phyloP scores from a whole-genome alignment of 2,797 vertebrate genomes.

The Trichosurus vulpecula region DNA sequence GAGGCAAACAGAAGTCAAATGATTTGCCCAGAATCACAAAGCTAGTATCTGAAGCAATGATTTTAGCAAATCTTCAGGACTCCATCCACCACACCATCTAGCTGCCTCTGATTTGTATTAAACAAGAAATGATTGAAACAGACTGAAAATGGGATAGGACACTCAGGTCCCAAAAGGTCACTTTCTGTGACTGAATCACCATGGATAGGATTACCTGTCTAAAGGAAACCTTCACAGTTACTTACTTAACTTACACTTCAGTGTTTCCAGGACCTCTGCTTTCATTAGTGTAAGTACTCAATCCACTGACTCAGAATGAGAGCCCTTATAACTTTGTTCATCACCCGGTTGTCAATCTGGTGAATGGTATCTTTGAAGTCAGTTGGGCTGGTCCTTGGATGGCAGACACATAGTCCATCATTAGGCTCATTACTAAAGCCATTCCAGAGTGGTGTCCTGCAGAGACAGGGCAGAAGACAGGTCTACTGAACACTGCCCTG shows the following conservation, averaged over 20 bases:
- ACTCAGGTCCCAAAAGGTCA: background rate
- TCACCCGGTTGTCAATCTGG: no score
- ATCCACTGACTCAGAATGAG: background rate
- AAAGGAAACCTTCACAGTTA: conserved; percentile 6
- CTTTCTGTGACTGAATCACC: conserved; percentile 1
- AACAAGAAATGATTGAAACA: background rate
- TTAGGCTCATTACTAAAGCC: background rate
- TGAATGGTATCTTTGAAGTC: no score
- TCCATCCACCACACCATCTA: background rate
- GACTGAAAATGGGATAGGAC: background rate
- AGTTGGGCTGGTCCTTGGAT: no score
- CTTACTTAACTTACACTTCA: background rate
- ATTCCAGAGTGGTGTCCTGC: background rate
- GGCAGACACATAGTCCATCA: background rate
- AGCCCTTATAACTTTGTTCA: background rate
- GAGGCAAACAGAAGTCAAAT: background rate
- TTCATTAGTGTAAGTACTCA: background rate
- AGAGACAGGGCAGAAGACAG: background rate
- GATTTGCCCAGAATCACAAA: background rate
- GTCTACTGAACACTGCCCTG: background rate
- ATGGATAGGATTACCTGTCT: background rate
- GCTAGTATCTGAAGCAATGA: background rate
- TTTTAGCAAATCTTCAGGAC: background rate
- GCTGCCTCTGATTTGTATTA: background rate
- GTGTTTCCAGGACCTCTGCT: background rate